Conservation (phyloP, 2,797 vertebrate species). For the Tragopan temminckii region DNA sequence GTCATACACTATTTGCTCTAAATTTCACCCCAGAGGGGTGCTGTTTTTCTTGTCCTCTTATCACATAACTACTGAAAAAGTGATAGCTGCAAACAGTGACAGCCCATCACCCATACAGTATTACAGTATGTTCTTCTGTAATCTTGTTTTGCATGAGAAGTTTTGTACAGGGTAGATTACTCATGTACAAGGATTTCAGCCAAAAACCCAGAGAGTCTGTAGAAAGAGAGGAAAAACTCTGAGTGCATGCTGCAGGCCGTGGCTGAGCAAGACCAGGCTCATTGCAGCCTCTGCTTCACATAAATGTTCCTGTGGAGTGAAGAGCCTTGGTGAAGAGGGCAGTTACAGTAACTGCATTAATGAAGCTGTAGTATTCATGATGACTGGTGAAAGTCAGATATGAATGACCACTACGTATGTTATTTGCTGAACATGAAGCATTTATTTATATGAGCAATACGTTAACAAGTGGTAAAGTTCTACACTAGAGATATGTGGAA, state of each 20-base stretch:
- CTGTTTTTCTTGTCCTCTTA: background rate
- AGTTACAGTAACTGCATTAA: background rate
- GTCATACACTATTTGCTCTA: background rate
- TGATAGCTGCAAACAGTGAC: background rate
- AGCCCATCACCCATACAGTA: background rate
- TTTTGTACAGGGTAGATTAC: background rate
- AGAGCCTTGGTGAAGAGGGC: background rate
- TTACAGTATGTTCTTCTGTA: background rate
- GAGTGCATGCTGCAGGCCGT: background rate
- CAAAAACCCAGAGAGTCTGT: background rate
- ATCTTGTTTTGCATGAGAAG: background rate
- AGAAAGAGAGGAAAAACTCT: background rate
- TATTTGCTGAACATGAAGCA: conserved; percentile 55
- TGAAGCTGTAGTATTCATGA: background rate
- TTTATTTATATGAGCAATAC: conserved; percentile 63
- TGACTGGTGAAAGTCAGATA: background rate
- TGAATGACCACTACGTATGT: background rate
- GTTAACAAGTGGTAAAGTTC: conserved; percentile 16
- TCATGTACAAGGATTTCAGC: background rate
- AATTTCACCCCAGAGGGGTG: background rate
- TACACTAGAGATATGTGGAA: conserved; percentile 17
- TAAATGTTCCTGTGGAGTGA: background rate
- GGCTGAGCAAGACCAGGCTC: background rate
- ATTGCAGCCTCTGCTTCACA: fast-evolving
- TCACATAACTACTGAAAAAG: background rate